Evolutionary conservation across 2,888 invertebrate genomes (phyloP).

Genomic region (Pseudococcus viburni): DNA sequence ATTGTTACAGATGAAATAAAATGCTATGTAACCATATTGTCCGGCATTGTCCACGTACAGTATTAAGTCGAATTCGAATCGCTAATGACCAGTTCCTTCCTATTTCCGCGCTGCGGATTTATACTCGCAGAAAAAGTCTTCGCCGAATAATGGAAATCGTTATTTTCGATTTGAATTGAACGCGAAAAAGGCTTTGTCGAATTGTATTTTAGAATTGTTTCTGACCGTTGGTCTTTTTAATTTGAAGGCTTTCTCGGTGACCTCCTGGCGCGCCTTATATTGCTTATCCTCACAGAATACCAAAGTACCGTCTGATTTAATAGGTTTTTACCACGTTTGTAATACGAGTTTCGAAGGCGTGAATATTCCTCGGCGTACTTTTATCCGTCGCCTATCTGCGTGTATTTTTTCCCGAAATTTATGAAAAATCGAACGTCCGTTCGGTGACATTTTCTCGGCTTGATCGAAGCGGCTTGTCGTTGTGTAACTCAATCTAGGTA

Average conservation of each 20-base stretch:
- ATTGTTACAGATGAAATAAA: conserved; percentile 65
- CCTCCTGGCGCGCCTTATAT: conserved; percentile 52
- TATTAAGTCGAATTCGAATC: conserved; percentile 64
- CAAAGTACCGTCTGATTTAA: conserved; percentile 47
- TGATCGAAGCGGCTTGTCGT: background rate
- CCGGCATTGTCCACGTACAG: conserved; percentile 64
- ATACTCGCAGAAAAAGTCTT: conserved; percentile 60
- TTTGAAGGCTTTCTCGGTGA: conserved; percentile 54
- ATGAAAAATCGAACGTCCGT: conserved; percentile 22
- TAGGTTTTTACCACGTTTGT: conserved; percentile 46
- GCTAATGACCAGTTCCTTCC: conserved; percentile 66
- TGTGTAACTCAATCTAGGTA: background rate
- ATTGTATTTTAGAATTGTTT: conserved; percentile 65
- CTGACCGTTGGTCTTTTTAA: conserved; percentile 66
- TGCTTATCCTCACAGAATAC: conserved; percentile 52
- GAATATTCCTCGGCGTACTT: background rate
- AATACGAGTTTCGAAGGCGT: conserved; percentile 55
- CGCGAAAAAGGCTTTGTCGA: conserved; percentile 58
- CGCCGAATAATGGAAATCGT: conserved; percentile 62
- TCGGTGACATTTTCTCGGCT: conserved; percentile 13
- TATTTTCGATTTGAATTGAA: conserved; percentile 63
- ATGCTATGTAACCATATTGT: conserved; percentile 65
- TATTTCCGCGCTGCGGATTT: conserved; percentile 65
- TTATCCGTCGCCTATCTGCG: background rate
- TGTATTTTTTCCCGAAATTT: background rate